phyloP scores from a whole-genome alignment of 1,140 invertebrate genomes.

The Eulimnadia texana region DNA sequence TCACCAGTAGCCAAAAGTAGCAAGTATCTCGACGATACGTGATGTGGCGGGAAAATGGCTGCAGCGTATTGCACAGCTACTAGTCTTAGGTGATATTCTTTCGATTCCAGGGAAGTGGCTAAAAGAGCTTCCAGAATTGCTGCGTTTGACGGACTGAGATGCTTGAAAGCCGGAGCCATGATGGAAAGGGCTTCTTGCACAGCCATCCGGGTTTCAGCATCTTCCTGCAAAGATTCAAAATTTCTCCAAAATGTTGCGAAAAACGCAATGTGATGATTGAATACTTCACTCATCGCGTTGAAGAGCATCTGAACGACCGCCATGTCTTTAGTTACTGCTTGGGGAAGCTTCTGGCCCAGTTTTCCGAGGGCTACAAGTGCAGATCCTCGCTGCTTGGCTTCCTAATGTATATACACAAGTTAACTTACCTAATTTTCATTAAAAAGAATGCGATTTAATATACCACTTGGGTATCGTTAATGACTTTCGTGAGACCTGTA shows the following conservation, averaged over 20 bases:
- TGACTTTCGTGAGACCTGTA: slow-evolving; percentile 51
- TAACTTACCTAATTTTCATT: not conserved
- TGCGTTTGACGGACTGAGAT: slow-evolving; percentile 29
- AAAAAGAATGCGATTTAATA: slow-evolving; percentile 19
- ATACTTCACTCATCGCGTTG: slow-evolving; percentile 41
- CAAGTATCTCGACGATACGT: slow-evolving; percentile 65
- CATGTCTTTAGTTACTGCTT: slow-evolving; percentile 49
- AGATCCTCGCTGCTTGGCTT: slow-evolving; percentile 43
- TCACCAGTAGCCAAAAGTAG: slow-evolving; percentile 73
- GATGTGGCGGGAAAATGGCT: slow-evolving; percentile 60
- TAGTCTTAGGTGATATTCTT: slow-evolving; percentile 37
- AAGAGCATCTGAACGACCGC: slow-evolving; percentile 48
- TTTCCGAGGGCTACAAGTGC: slow-evolving; percentile 61
- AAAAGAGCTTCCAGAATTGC: slow-evolving; percentile 39
- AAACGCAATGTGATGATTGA: not conserved
- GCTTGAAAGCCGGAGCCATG: slow-evolving; percentile 50
- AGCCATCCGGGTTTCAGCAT: slow-evolving; percentile 42
- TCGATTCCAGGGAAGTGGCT: slow-evolving; percentile 31
- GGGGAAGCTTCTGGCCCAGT: slow-evolving; percentile 48
- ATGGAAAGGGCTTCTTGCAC: slow-evolving; percentile 53
- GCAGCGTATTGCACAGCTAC: slow-evolving; percentile 67
- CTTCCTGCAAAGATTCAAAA: slow-evolving; percentile 28
- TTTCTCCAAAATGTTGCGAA: not conserved
- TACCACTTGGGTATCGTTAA: slow-evolving; percentile 37
- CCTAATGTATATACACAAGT: slow-evolving; percentile 20